Base-by-base conservation (phyloP, 2,888 invertebrate species). In the Hemithea aestivaria region DNA sequence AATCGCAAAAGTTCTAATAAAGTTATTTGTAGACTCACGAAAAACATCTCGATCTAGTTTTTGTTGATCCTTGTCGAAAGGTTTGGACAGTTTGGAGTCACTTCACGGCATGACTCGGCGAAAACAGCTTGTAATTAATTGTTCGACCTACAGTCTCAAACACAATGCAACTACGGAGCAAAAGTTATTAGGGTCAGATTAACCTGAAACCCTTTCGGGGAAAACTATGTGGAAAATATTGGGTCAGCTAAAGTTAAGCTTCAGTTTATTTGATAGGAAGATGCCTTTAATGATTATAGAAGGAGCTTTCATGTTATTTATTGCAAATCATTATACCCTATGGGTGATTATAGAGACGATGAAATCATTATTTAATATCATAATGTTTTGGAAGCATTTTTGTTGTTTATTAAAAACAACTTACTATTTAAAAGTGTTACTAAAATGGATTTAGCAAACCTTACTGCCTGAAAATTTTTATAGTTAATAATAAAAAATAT, bases 101-200 rank as follows among this genome's bases (percentile, higher is more conserved):
- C 56, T 52, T 45, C 56, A 58, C 60, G 66, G 65, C 66, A 60
- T 73, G 72, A 73, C 60, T 71, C 57, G 57, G 64, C 69, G 60
- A 56, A 66, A 72, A 64, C 58, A 55, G 56, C 45, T 48, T 48
- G 62, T 63, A 66, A 73, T 73, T 70, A 72, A 72, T 72, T 70
- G 66, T 55, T 56, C 55, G 39, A 38, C 52, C 53, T 53, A 51
- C 57, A 51, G 60, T 40, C 26, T 52, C 46, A 33, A 40, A 37
- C 56, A 62, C 56, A 66, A 55, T 56, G 49, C 41, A 46, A 52
- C 48, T 46, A 48, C 48, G 20, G 40, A 23, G 21, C 44, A 33
- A 42, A 48, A 53, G 48, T 53, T 53, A 48, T 47, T 35, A 40
- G 35, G 48, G 44, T 45, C 37, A 48, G 48, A 48, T 50, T 53